Percentiles rank a stretch among this genome's conserved stretches.
phyloP scores from a whole-genome alignment of 2,113 vertebrate species.

The Condylura cristata region DNA sequence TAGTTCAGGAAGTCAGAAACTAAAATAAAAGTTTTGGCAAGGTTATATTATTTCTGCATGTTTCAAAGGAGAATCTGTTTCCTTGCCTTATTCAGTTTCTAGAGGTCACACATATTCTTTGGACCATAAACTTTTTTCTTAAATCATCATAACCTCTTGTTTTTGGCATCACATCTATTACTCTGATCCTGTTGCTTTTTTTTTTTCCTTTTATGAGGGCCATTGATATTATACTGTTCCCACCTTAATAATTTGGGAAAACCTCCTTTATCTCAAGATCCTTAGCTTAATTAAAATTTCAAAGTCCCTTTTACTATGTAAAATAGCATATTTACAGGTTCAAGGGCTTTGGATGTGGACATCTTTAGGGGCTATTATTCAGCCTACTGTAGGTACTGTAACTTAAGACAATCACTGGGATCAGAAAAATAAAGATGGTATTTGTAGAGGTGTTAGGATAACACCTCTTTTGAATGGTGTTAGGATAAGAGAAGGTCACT shows the following conservation, averaged over 20 bases:
- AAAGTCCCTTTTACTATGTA: background rate
- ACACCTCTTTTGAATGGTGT: background rate
- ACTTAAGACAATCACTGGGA: background rate
- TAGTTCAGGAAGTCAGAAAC: constrained; percentile 23
- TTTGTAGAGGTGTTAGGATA: background rate
- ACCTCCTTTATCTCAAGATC: background rate
- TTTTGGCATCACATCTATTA: background rate
- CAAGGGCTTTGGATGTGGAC: background rate
- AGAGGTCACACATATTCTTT: background rate
- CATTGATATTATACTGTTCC: background rate
- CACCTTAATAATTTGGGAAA: background rate
- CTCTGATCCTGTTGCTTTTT: background rate
- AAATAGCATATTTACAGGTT: background rate
- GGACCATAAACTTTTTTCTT: background rate
- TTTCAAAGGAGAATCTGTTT: background rate
- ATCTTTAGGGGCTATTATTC: background rate
- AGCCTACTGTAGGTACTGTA: background rate
- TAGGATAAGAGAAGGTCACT: background rate
- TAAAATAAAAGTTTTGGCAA: constrained; percentile 33
- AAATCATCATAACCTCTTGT: background rate
- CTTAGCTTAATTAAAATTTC: constrained; percentile 1
- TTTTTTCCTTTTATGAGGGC: background rate
- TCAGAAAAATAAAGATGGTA: constrained; percentile 16
- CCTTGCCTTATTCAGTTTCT: background rate
- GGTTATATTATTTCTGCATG: background rate